phyloP scores from a whole-genome alignment of 2,888 invertebrate species.

The Eilema depressum region DNA sequence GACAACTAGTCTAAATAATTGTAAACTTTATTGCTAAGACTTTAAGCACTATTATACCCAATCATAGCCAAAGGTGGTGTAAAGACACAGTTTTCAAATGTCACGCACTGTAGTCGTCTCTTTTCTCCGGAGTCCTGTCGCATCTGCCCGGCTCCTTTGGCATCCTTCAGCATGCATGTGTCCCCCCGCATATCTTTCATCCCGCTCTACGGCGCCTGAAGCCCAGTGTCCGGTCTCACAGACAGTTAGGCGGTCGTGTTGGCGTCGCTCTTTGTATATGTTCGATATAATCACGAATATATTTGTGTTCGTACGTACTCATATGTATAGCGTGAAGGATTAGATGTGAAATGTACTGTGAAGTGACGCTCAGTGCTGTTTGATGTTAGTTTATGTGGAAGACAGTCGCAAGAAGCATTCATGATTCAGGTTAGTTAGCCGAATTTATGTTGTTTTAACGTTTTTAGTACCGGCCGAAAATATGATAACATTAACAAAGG shows the following conservation, averaged over 20 bases:
- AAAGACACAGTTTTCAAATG: conserved; percentile 87
- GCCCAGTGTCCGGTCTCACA: conserved; percentile 84
- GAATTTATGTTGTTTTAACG: conserved; percentile 38
- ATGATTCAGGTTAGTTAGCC: conserved; percentile 84
- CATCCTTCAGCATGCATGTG: conserved; percentile 83
- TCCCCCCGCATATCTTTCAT: conserved; percentile 84
- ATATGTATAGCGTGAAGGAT: conserved; percentile 71
- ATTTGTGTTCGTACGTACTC: conserved; percentile 66
- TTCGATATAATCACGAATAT: conserved; percentile 64
- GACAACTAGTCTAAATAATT: conserved; percentile 32
- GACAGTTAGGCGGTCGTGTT: conserved; percentile 83
- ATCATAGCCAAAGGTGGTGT: conserved; percentile 67
- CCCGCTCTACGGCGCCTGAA: conserved; percentile 79
- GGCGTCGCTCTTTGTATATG: conserved; percentile 57
- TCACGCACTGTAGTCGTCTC: conserved; percentile 86
- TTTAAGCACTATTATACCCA: conserved; percentile 48
- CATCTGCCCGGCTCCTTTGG: conserved; percentile 85
- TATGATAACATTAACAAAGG: conserved; percentile 34
- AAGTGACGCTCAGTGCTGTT: conserved; percentile 77
- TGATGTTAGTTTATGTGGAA: conserved; percentile 77
- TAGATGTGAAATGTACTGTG: conserved; percentile 84
- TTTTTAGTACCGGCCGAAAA: conserved; percentile 37
- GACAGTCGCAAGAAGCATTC: conserved; percentile 71
- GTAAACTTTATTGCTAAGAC: conserved; percentile 36
- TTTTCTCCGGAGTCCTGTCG: conserved; percentile 86